These are phyloP conservation scores for Gnathonemus longibarbis DNA, from an alignment of 2,113 vertebrate genomes.

Conservation along the genomic window DNA sequence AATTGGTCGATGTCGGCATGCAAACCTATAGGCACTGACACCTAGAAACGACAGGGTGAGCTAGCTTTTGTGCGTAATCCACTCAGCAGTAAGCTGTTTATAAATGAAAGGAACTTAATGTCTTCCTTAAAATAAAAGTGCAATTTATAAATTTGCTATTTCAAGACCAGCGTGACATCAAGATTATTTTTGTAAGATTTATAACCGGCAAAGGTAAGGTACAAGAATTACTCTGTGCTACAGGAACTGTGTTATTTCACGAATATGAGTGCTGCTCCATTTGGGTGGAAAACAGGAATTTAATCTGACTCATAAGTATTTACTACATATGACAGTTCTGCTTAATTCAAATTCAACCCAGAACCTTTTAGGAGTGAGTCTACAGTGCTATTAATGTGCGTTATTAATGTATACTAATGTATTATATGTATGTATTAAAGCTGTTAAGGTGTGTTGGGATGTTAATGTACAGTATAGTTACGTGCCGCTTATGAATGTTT, in stretches of 20 bases:
- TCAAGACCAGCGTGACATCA: not conserved
- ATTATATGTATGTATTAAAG: not conserved
- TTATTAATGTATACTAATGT: not conserved
- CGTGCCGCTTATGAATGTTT: not conserved
- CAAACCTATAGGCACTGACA: not conserved
- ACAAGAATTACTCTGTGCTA: not conserved
- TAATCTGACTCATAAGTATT: not conserved
- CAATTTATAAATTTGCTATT: not conserved
- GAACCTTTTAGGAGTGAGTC: not conserved
- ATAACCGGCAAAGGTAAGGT: not conserved
- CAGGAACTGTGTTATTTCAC: not conserved
- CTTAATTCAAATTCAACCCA: not conserved
- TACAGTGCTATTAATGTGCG: not conserved
- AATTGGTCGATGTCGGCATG: not conserved
- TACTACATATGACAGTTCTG: constrained; percentile 1
- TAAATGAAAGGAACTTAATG: not conserved
- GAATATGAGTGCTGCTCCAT: not conserved
- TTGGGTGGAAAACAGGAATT: not conserved
- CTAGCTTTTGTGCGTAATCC: not conserved
- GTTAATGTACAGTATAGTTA: not conserved
- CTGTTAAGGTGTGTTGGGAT: not conserved
- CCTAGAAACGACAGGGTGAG: not conserved
- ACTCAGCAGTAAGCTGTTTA: not conserved
- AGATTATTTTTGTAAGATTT: not conserved
- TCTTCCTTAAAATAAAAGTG: not conserved